Evolutionary conservation across 2,113 vertebrate species (phyloP), one percentile per base, ranked within the genome.

Genomic region (Scytalopus superciliaris): DNA sequence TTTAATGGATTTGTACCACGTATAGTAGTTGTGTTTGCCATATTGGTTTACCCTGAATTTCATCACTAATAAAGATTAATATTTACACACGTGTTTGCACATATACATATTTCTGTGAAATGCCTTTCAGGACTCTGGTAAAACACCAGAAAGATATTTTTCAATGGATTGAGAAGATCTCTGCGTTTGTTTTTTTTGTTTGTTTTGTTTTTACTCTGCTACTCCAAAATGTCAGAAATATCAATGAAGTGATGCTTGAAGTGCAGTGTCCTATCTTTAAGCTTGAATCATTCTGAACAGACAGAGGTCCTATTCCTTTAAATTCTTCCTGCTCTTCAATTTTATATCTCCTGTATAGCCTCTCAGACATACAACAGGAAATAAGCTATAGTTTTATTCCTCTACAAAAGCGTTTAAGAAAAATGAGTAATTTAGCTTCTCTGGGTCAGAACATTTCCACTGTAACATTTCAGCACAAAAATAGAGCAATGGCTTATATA

Each of bases 71-170:
- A 57, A 81, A 47, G 37, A 53, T 42, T 64, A 83, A 57, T 81
- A 80, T 70, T 80, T 85, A 67, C 30, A 6, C 33, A 27, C 10
- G 16, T n/a, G 23, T 60, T 85, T 92, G 14, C 24, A 53, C 67
- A 56, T 47, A 50, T 35, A 68, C 18, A 37, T 59, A 64, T 35
- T 76, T 93, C 39, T 74, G 75, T 91, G 80, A 53, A 87, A 86
- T 57, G 16, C 31, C 31, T 95, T 86, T 75, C 94, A 94, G 70
- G 63, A 39, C 44, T 53, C 57, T 80, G 24, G 28, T 56, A 78
- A 56, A 84, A 89, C 59, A 95, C 70, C 45, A 69, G 44, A 18
- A 74, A n/a, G 42, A 40, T 76, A 67, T 92, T 96, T 96, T 89
- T 60, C 84, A 86, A 63, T 42, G 24, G 45, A 75, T 39, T 64